Base-by-base conservation (phyloP, 2,888 invertebrate genomes). In the Rhodophaea formosa region DNA sequence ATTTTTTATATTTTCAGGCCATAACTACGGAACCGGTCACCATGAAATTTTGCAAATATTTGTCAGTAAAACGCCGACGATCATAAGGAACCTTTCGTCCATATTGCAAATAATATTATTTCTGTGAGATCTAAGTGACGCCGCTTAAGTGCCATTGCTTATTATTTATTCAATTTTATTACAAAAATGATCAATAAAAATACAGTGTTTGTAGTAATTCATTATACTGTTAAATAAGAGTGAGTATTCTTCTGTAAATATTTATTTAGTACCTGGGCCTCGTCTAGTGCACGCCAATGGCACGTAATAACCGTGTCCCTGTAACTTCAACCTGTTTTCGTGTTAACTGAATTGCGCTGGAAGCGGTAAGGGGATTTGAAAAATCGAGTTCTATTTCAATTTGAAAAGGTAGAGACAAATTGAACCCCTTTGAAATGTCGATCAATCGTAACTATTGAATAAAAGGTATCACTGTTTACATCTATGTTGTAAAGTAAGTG, bases 261-360 rank as follows among this genome's bases (percentile, higher is more conserved):
- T 12, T 39, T 39, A 39, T 39, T 39, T 39, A 12, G 39, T 8
- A n/a, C 5, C 12, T 67, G 66, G 62, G 57, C 62, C 63, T 44
- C 46, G 35, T 35, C 17, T 45, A 30, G 30, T 54, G 45, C 43
- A 67, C 69, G 74, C 77, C 74, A 79, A 77, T 74, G 69, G 69
- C 70, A 67, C 62, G 63, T 72, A 69, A 73, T 75, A 72, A 67
- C 69, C 60, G 66, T 72, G 71, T 78, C 77, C 75, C 70, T 69
- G 35, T 51, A 46, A 23, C 23, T 64, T 65, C 60, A 39, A 59
- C 61, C 58, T 56, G 52, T 35, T 56, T 51, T 42, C 46, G 8
- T n/a, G 23, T 65, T 55, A 61, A 57, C 53, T 61, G 57, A 59
- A 23, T 17, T 46, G 10, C 17, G 12, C 51, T 51, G 32, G 49